phyloP scores from a whole-genome alignment of 2,888 invertebrate species.

The Chrysina gloriosa region DNA sequence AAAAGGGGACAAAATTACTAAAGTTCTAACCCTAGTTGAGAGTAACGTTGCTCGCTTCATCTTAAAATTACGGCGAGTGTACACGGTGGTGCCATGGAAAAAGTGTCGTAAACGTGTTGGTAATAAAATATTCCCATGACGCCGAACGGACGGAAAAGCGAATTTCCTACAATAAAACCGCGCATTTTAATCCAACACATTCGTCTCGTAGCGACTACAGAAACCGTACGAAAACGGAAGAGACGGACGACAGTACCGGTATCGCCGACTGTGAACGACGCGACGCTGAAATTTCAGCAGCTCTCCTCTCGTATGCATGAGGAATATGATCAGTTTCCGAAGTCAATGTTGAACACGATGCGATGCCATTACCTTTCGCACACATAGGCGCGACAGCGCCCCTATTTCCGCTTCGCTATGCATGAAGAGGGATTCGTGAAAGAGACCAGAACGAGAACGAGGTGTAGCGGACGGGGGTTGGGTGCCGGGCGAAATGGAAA shows the following conservation, averaged over 20 bases:
- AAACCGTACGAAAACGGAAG: conserved; percentile 42
- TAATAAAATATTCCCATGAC: neutral
- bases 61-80: too few relatives aligned
- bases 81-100: too few relatives aligned
- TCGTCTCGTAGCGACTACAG: neutral
- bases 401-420: conserved; percentile 48
- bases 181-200: neutral
- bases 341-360: conserved; percentile 43
- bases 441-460: neutral
- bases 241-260: neutral
- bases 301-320: conserved; percentile 40
- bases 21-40: too few relatives aligned
- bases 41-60: too few relatives aligned
- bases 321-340: conserved; percentile 47
- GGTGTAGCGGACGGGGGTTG: neutral
- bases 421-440: conserved; percentile 48
- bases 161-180: neutral
- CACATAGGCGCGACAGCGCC: neutral
- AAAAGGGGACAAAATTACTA: too few relatives aligned
- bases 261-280: neutral
- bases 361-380: conserved; percentile 39
- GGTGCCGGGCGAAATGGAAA: neutral
- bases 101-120: too few relatives aligned
- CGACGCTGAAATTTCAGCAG: conserved; percentile 32
- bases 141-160: neutral